Evolutionary conservation across 1,140 invertebrate genomes (phyloP), one percentile per base, ranked within the genome.

Genomic region (Atopsyche davidsoni): DNA sequence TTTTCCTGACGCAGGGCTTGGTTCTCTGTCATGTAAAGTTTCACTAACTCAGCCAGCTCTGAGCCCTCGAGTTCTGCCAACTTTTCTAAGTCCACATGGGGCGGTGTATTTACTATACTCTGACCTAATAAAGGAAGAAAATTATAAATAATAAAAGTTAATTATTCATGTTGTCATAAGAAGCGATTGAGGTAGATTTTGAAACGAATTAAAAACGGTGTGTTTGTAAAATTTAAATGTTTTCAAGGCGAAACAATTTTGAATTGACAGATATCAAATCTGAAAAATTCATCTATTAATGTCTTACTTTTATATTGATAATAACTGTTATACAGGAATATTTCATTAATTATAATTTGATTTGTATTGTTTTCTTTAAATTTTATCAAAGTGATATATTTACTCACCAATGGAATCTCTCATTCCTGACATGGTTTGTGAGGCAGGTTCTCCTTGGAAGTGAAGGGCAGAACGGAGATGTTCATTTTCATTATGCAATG

Each of bases 401-500:
- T 36, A 28, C 14, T 14, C 18, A 49, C 46, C 46, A 6, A 54
- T 45, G 1, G 32, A 17, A 14, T 47, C 46, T 17, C 24, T 44
- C 3, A 48, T 10, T 16, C 22, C 10, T 10, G 46, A n/a, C 31
- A 51, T 18, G 3, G 14, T 50, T 44, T 50, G 48, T 13, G 42
- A n/a, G 3, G 41, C 40, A 9, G 56, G 47, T 19, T 53, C 47
- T 10, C 62, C 63, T 41, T 77, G 75, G 4, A 83, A 66, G 61
- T 85, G 76, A 2, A 89, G 64, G 0, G 86, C 82, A 39, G 86
- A 79, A 40, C 86, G 76, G 2, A 98, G 68, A 56, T 94, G 89
- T 46, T 92, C 86, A 61, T 98, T 97, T 72, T 98, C 95, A 54
- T 83, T 82, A 62, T 95, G 83, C 21, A 96, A 77, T 2, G 89